These are phyloP conservation scores for Temnothorax longispinosus DNA, from an alignment of 1,140 invertebrate genomes.

Conservation along the genomic window DNA sequence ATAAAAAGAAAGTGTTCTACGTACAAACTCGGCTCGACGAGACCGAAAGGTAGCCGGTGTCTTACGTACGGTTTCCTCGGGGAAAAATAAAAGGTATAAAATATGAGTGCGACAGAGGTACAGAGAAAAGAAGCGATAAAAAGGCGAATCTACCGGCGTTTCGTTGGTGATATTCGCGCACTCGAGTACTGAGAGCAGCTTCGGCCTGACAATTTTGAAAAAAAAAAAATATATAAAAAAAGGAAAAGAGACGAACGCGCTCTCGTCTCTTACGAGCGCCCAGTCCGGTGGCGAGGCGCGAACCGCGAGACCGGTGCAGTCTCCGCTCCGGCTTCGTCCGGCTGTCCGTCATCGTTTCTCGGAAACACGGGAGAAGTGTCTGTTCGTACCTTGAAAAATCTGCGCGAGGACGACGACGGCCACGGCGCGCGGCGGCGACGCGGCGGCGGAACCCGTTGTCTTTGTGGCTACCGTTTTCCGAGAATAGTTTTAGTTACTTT, in stretches of 20 bases:
- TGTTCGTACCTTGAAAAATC: conserved; percentile 72
- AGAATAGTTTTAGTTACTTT: conserved; percentile 64
- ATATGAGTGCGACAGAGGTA: conserved; percentile 73
- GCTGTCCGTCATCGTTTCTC: conserved; percentile 73
- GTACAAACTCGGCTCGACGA: not conserved
- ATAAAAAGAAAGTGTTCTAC: not conserved
- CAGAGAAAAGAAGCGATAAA: conserved; percentile 55
- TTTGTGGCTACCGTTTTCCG: conserved; percentile 76
- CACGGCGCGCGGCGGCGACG: not conserved
- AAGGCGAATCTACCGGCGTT: conserved; percentile 37
- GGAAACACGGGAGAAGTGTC: conserved; percentile 75
- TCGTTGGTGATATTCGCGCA: conserved; percentile 1
- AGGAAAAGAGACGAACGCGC: conserved; percentile 18
- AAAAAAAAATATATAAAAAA: conserved; percentile 3
- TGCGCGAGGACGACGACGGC: conserved; percentile 61
- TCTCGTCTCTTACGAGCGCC: conserved; percentile 27
- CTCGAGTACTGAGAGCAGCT: conserved; percentile 10
- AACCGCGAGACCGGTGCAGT: conserved; percentile 40
- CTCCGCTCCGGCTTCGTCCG: conserved; percentile 24
- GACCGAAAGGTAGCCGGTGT: not conserved
- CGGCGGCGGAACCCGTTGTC: conserved; percentile 70
- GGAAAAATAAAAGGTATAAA: conserved; percentile 72
- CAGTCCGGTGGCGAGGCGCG: conserved; percentile 42
- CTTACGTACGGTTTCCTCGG: conserved; percentile 70
- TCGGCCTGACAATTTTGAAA: conserved; percentile 10